Evolutionary conservation across 2,888 invertebrate species (phyloP), one percentile per base, ranked within the genome.

Genomic region (Schrankia costaestrigalis): DNA sequence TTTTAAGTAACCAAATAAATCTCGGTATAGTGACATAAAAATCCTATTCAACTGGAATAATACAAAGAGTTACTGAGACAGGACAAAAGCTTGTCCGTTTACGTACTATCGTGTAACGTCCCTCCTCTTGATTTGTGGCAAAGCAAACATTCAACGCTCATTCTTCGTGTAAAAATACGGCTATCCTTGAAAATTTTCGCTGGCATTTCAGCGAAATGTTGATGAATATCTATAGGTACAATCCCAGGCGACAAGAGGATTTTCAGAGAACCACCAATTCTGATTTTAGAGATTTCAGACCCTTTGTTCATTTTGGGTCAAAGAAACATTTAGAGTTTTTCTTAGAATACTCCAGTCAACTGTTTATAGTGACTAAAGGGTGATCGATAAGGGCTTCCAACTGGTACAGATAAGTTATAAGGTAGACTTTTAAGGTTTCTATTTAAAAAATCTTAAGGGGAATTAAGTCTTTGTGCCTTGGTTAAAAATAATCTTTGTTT

Each of bases 41-140:
- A 60, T 63, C 55, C 53, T 45, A 63, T 63, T 54, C 55, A 60
- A 48, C 46, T 39, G 41, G 43, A 56, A 66, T 53, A 63, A 58
- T 57, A 65, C 60, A 56, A 67, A 69, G 67, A 71, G 66, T 70
- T 71, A 68, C 59, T 64, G 60, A 55, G 68, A 64, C 72, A 65
- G 60, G 52, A 68, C 71, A 73, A 73, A 74, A 57, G 52, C 57
- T 43, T 46, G 47, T 31, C 49, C 55, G 59, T 63, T 67, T 59
- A 58, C 55, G 54, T 63, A 53, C 57, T 59, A 50, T 53, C 54
- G 58, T 57, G 58, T 63, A 48, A 64, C 58, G 57, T 60, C 63
- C 46, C 48, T 58, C 43, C 53, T 56, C 65, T 62, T 76, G 76
- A 78, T 76, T 77, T 73, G 75, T 68, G 62, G 72, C 49, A 62